Base-by-base conservation (phyloP, 2,113 vertebrate species). In the Grus americana region DNA sequence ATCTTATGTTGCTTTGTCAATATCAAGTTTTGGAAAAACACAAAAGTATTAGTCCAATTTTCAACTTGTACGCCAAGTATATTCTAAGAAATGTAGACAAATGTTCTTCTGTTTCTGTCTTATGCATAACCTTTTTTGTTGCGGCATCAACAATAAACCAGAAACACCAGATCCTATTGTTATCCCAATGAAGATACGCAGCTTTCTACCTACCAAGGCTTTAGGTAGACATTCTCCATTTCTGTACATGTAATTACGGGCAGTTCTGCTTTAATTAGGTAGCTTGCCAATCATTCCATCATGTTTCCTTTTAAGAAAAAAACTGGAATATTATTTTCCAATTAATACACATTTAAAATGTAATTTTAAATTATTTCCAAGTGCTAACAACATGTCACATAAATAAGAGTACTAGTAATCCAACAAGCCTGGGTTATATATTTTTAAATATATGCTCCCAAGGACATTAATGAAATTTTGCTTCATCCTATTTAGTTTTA, bases 221-320 rank as follows among this genome's bases (percentile, higher is more conserved):
- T 92, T 26, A 90, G 21, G 86, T 75, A 82, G 84, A 82, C 81
- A 90, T 81, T 94, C 55, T 95, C 81, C 67, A 72, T 59, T 92
- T 94, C 62, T 87, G 36, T 89, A 85, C 49, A n/a, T 92, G 89
- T 86, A 79, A 95, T 97, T 94, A 95, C 2, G 42, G 91, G 79
- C 62, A 90, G 27, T 96, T 97, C 57, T 92, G 52, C 49, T 94
- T 93, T 83, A 96, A 92, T 96, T 95, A 95, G 73, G 57, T 91
- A 95, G 70, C 83, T 61, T 95, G 80, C 52, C 44, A 55, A 91
- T 81, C 27, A 91, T 94, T 96, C 91, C 50, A 95, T 95, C 62
- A 10, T 15, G 18, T 49, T 95, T 94, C 57, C 79, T 95, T 97
- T 97, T 95, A 70, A 50, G 38, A 70, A 68, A 91, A 94, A 94